Percentiles rank a stretch among this genome's conserved stretches.
phyloP scores from a whole-genome alignment of 1,140 invertebrate genomes.

The Diachasmimorpha longicaudata region DNA sequence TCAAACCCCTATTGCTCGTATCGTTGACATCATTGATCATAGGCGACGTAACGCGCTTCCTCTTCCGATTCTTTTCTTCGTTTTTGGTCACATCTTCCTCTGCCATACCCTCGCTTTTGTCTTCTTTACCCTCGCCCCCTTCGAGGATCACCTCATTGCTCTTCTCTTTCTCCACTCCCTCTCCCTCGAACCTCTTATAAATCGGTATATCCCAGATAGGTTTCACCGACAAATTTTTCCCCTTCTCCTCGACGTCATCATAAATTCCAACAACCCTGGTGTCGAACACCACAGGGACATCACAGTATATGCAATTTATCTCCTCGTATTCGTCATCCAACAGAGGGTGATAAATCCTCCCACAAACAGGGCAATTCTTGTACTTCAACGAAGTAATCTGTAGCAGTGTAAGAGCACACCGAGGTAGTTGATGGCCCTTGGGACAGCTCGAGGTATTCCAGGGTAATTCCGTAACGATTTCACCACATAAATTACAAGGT shows the following conservation, averaged over 20 bases:
- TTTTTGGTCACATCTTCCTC: background rate
- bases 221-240: conserved; percentile 46
- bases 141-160: conserved; percentile 22
- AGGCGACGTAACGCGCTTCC: too few species aligned
- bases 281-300: conserved; percentile 47
- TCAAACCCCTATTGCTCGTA: too few species aligned
- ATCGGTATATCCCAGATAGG: background rate
- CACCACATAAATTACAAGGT: conserved; percentile 46
- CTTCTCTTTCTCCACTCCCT: conserved; percentile 18
- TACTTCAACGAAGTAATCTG: conserved; percentile 49
- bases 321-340: conserved; percentile 45
- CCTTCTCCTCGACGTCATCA: conserved; percentile 13
- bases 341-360: conserved; percentile 50
- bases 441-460: conserved; percentile 44
- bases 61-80: too few species aligned
- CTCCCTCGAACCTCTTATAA: conserved; percentile 13
- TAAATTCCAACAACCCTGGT: conserved; percentile 23
- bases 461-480: conserved; percentile 41
- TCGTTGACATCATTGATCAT: too few species aligned
- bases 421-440: conserved; percentile 49
- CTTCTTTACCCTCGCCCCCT: background rate
- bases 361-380: conserved; percentile 49
- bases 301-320: conserved; percentile 51
- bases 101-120: background rate
- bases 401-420: conserved; percentile 53